A percentile compares a stretch with the other conserved stretches of the same genome.
Evolutionary conservation across 2,797 vertebrate genomes (phyloP).

Genomic region (Ctenosaura bakeri): DNA sequence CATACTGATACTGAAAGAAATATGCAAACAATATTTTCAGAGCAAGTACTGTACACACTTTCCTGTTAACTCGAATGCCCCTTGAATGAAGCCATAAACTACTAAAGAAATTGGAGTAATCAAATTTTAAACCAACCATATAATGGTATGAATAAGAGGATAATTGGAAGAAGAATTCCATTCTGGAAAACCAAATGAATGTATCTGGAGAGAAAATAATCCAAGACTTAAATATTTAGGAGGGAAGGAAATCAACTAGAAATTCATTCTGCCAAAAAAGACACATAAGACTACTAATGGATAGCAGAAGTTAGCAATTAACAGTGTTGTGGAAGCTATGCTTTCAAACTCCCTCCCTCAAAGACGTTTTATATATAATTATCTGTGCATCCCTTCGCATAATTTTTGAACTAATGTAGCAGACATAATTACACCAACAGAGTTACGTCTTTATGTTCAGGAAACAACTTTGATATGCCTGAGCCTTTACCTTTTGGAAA

Average conservation of each 20-base stretch:
- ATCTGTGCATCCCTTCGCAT: background rate
- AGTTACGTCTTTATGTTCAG: background rate
- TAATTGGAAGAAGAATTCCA: background rate
- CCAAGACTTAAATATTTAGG: constrained; percentile 23
- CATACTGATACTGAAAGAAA: background rate
- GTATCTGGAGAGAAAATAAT: constrained; percentile 17
- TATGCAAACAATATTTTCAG: background rate
- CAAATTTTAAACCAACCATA: constrained; percentile 27
- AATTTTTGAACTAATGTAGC: constrained; percentile 3
- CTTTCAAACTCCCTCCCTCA: background rate
- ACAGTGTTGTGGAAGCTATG: background rate
- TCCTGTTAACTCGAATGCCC: background rate
- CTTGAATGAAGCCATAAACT: constrained; percentile 3
- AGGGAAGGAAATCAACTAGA: background rate
- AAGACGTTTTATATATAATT: background rate
- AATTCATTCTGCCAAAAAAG: constrained; percentile 11
- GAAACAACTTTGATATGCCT: background rate
- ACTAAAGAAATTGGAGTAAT: constrained; percentile 17
- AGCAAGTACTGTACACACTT: background rate
- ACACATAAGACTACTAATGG: constrained; percentile 2
- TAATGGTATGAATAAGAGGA: background rate
- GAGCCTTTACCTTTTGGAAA: background rate
- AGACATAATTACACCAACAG: background rate
- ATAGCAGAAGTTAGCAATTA: constrained; percentile 1
- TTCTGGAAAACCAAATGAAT: background rate